Evolutionary conservation across 2,797 vertebrate species (phyloP).

Genomic region (Tolypeutes matacus): DNA sequence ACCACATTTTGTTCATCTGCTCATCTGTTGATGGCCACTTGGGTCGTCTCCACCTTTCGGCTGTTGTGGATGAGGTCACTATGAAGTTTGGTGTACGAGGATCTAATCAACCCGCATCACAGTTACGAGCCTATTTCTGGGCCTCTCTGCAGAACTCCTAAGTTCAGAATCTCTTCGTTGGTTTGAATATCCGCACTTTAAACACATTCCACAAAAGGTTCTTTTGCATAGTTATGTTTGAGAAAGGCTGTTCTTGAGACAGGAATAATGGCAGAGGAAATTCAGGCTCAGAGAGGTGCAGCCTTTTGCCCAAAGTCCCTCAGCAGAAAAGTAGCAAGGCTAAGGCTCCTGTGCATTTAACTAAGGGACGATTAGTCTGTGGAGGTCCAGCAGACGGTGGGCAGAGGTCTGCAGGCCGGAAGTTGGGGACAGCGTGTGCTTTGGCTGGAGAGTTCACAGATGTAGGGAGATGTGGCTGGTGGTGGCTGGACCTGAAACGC

Average conservation of each 20-base stretch:
- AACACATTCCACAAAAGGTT: neutral
- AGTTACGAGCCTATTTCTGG: neutral
- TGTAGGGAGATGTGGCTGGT: too few relatives aligned
- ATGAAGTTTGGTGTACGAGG: too few relatives aligned
- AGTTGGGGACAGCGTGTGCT: neutral
- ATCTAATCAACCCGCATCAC: neutral
- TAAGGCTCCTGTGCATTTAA: neutral
- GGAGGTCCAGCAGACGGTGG: neutral
- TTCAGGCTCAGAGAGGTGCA: neutral
- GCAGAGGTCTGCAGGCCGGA: neutral
- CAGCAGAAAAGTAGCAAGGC: neutral
- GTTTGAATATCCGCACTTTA: neutral
- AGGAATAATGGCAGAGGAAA: neutral
- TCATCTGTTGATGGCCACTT: too few relatives aligned
- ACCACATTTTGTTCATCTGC: too few relatives aligned
- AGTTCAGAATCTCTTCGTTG: neutral
- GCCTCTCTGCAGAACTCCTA: neutral
- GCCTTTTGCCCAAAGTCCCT: neutral
- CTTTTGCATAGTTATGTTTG: neutral
- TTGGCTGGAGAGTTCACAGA: too few relatives aligned
- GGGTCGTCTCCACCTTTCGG: too few relatives aligned
- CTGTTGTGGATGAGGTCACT: too few relatives aligned
- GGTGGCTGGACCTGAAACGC: too few relatives aligned
- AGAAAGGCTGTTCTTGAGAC: neutral
- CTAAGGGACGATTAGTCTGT: neutral